These are phyloP conservation scores for Melanophora roralis DNA, from an alignment of 2,888 invertebrate genomes.

Conservation along the genomic window DNA sequence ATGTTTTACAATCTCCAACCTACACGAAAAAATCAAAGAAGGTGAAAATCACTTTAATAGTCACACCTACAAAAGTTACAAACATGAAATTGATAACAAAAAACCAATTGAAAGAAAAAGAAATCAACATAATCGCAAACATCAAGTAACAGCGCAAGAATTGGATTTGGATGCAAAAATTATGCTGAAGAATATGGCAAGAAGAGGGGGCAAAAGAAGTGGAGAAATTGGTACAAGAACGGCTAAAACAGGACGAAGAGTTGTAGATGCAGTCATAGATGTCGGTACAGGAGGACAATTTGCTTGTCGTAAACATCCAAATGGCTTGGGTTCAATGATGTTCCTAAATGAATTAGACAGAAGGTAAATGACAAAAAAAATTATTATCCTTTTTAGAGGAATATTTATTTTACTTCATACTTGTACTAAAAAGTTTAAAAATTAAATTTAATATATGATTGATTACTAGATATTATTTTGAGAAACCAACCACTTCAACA, in stretches of 20 bases:
- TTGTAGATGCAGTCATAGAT: constrained; percentile 17
- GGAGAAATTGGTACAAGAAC: not conserved
- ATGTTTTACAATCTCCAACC: constrained; percentile 71
- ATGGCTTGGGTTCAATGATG: constrained; percentile 65
- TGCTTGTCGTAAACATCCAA: constrained; percentile 70
- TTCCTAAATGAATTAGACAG: constrained; percentile 68
- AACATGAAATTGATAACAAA: constrained; percentile 62
- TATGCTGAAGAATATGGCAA: constrained; percentile 59
- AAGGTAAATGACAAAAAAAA: constrained; percentile 64
- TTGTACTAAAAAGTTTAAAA: not conserved
- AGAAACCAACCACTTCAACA: constrained; percentile 69
- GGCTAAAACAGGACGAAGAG: constrained; percentile 7
- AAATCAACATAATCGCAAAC: constrained; percentile 66
- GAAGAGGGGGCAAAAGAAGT: constrained; percentile 7
- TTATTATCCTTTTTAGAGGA: not conserved
- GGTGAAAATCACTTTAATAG: constrained; percentile 65
- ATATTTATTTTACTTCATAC: not conserved
- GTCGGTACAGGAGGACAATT: constrained; percentile 50
- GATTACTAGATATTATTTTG: constrained; percentile 73
- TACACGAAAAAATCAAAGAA: constrained; percentile 72
- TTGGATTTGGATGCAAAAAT: constrained; percentile 61
- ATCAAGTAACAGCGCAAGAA: constrained; percentile 64
- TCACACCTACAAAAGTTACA: constrained; percentile 70
- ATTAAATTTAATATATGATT: constrained; percentile 23
- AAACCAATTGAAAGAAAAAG: constrained; percentile 52